phyloP scores from a whole-genome alignment of 1,140 invertebrate species.

The Drosophila yakuba region DNA sequence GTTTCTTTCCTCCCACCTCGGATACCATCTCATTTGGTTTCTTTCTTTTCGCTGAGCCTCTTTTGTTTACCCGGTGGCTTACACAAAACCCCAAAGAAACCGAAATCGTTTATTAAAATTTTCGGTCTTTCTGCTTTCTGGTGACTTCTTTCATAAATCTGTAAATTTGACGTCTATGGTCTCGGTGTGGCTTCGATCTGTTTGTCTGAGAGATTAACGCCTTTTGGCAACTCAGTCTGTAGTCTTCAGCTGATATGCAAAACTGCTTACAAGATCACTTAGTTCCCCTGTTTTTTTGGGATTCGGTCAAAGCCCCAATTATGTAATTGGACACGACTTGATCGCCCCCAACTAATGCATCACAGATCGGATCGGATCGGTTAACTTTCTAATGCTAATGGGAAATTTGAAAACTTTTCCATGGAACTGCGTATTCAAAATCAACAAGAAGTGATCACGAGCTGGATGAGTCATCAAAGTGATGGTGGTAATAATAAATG shows the following conservation, averaged over 20 bases:
- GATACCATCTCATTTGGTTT: constrained; percentile 10
- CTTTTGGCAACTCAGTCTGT: constrained; percentile 25
- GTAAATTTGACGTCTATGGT: constrained; percentile 40
- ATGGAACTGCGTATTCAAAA: constrained; percentile 48
- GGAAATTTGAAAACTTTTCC: constrained; percentile 69
- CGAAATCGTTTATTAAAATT: constrained; percentile 80
- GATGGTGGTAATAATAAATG: constrained; percentile 38
- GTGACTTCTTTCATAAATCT: constrained; percentile 72
- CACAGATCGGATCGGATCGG: constrained; percentile 22
- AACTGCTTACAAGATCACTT: constrained; percentile 48
- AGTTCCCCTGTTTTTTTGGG: constrained; percentile 15
- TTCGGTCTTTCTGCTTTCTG: constrained; percentile 43
- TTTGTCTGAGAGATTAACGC: constrained; percentile 65
- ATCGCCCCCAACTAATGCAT: constrained; percentile 28
- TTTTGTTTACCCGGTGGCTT: constrained; percentile 53
- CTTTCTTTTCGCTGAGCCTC: constrained; percentile 36
- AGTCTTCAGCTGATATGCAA: constrained; percentile 51
- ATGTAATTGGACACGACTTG: constrained; percentile 55
- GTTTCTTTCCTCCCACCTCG: constrained; percentile 17
- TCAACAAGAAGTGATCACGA: constrained; percentile 51
- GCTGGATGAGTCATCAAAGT: constrained; percentile 46
- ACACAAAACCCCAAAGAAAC: constrained; percentile 63
- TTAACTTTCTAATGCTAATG: constrained; percentile 76
- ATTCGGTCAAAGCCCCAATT: constrained; percentile 46
- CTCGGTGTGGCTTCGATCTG: constrained; percentile 11